Percentiles rank a stretch among this genome's conserved stretches.
These are phyloP conservation scores for Notocelia uddmanniana DNA, from an alignment of 2,888 invertebrate species.

Conservation along the genomic window DNA sequence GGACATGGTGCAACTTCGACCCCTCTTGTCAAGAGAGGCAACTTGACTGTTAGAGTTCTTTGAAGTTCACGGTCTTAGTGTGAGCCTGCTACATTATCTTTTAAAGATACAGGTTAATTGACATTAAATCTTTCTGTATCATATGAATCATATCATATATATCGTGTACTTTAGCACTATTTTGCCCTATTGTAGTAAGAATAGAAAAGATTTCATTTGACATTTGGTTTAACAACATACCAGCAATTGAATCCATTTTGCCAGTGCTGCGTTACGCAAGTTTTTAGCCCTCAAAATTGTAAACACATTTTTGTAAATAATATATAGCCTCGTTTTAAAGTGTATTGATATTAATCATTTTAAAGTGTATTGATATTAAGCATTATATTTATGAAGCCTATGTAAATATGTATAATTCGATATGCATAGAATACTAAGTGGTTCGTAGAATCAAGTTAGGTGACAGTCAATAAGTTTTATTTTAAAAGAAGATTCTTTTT, in stretches of 20 bases:
- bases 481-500: too few species aligned
- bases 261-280: not conserved
- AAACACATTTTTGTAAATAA: constrained; percentile 11
- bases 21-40: too few species aligned
- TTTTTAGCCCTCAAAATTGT: not conserved
- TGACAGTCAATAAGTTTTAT: too few species aligned
- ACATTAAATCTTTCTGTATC: too few species aligned
- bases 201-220: constrained; percentile 14
- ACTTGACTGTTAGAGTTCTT: too few species aligned
- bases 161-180: constrained; percentile 4
- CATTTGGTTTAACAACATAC: not conserved
- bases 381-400: not conserved
- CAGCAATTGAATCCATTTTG: not conserved
- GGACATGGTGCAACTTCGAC: too few species aligned
- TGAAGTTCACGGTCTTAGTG: too few species aligned
- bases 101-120: too few species aligned
- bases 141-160: too few species aligned
- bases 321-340: constrained; percentile 10
- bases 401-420: too few species aligned
- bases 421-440: not conserved
- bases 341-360: constrained; percentile 4
- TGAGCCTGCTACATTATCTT: too few species aligned
- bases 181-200: constrained; percentile 8
- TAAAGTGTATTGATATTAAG: not conserved
- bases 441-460: too few species aligned